These are phyloP conservation scores for Strigamia maritima DNA, from an alignment of 2,888 invertebrate genomes.

Conservation along the genomic window DNA sequence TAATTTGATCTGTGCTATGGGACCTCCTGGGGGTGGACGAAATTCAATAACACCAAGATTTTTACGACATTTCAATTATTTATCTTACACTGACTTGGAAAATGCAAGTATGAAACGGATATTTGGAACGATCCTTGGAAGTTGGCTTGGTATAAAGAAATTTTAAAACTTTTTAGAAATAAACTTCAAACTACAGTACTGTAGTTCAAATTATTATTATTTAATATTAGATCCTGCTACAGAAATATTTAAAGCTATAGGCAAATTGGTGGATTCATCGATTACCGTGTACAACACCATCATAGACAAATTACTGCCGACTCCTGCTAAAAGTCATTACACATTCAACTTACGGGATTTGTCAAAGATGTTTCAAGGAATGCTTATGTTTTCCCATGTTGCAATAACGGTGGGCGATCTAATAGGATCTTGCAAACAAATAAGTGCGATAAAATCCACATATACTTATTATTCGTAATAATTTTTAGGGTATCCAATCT, in stretches of 20 bases:
- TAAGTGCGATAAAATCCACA: background rate
- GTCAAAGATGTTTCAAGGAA: constrained; percentile 71
- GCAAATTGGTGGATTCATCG: constrained; percentile 68
- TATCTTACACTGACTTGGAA: constrained; percentile 76
- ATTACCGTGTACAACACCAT: constrained; percentile 74
- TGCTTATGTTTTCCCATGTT: constrained; percentile 51
- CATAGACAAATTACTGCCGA: constrained; percentile 63
- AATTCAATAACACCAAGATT: constrained; percentile 72
- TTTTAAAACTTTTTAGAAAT: too few species aligned
- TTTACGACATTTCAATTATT: constrained; percentile 71
- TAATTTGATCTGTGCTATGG: constrained; percentile 72
- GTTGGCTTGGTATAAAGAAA: constrained; percentile 65
- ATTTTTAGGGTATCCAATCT: background rate
- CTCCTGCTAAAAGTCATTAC: constrained; percentile 55
- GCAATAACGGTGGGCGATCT: constrained; percentile 49
- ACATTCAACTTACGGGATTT: constrained; percentile 56
- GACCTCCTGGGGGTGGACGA: constrained; percentile 74
- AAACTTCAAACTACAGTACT: too few species aligned
- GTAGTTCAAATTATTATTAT: background rate
- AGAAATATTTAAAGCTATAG: background rate
- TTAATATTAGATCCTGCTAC: background rate
- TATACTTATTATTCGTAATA: background rate
- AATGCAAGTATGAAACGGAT: constrained; percentile 65
- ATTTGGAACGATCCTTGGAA: constrained; percentile 67
- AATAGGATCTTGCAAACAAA: background rate